Base-by-base conservation (phyloP, 1,140 invertebrate genomes). In the Drosophila elegans region DNA sequence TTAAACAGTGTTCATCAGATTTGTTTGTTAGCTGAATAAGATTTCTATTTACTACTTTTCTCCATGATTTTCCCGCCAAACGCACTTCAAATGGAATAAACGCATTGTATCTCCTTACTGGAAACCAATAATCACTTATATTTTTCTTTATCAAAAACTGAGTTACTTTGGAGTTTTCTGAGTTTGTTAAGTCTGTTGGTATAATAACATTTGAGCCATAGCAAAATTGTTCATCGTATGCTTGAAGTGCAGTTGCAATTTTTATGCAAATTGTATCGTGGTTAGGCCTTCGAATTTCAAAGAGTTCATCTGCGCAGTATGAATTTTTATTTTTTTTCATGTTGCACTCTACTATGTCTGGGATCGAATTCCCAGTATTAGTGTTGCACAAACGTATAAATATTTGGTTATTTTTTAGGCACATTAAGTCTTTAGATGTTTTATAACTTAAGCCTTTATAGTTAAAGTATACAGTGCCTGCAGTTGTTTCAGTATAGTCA, bases 31-130 rank as follows among this genome's bases (percentile, higher is more conserved):
- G 12, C 11, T 56, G 49, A 39, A 48, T 27, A 11, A 83, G 11
- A 21, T 60, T 34, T 10, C 59, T 42, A 21, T 72, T 48, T 16
- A 78, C 12, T 5, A 60, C 12, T 38, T 81, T 46, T 29, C 79
- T 82, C 85, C 83, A 93, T 0, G 46, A 64, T 56, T 84, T 55
- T 16, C 92, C 92, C 5, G 90, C 78, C 48, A 91, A 63, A 5
- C 71, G 72, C 52, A 91, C 80, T 32, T 79, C 67, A 41, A 80
- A 68, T 32, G 90, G 85, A 44, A 67, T 76, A 12, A 36, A 62
- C 2, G 9, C 76, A 49, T 74, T 80, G 46, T 46, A 57, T 11
- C 78, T 60, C n/a, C 39, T 60, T 41, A 78, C 55, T 13, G 90
- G 91, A 13, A 92, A 39, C 92, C 92, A 93, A 49, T 83, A 83